These are phyloP conservation scores for Meleagris gallopavo DNA, from an alignment of 2,113 vertebrate genomes.

Conservation along the genomic window DNA sequence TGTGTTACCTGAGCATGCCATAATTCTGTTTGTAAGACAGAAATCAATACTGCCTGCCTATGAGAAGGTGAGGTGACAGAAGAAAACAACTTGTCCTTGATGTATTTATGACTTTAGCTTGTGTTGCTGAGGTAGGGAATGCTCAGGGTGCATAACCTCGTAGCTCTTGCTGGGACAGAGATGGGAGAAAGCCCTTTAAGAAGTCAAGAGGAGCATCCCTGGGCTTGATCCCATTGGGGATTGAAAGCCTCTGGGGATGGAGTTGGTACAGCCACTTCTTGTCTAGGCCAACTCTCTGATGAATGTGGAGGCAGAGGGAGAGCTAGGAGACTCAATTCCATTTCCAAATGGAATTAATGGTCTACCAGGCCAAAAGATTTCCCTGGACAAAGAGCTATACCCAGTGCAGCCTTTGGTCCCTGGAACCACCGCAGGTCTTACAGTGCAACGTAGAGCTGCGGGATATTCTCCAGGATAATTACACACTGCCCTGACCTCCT, in stretches of 20 bases:
- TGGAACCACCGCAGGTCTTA: background rate
- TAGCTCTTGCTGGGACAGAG: background rate
- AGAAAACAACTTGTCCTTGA: background rate
- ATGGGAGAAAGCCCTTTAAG: background rate
- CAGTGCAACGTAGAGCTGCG: background rate
- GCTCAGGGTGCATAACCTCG: background rate
- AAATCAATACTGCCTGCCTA: background rate
- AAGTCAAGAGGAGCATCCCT: background rate
- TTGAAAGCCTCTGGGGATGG: background rate
- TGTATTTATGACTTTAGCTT: background rate
- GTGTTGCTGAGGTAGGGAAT: background rate
- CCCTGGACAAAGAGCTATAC: background rate
- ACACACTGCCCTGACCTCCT: background rate
- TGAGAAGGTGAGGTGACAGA: background rate
- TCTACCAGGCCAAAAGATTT: background rate
- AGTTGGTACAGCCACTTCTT: background rate
- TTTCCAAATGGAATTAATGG: background rate
- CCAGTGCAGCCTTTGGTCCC: background rate
- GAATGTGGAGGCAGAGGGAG: background rate
- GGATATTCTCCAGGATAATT: background rate
- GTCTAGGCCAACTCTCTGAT: background rate
- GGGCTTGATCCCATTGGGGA: background rate
- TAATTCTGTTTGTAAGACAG: background rate
- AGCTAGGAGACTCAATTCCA: fast-evolving
- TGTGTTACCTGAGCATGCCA: background rate